A percentile compares a stretch with the other conserved stretches of the same genome.
Conservation (phyloP, 2,797 vertebrate genomes). For the Falco cherrug region DNA sequence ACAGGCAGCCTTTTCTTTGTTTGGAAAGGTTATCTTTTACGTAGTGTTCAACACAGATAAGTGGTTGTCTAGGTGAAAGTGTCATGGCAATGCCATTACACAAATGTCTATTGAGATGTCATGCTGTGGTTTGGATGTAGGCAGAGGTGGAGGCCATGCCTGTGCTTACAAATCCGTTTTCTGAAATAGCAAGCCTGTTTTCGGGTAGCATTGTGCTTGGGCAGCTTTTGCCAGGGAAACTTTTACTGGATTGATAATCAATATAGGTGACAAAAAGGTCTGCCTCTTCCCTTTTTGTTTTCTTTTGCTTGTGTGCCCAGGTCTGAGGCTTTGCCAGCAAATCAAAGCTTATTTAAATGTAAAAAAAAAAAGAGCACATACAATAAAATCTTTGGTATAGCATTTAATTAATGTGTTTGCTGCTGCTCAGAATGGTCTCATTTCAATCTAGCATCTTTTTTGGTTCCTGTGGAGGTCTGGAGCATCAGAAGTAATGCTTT, state of each 20-base stretch:
- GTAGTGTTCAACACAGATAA: not conserved
- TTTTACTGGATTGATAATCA: not conserved
- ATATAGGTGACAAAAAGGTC: not conserved
- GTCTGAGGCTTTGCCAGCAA: not conserved
- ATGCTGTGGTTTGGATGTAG: not conserved
- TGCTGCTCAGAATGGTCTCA: accelerated
- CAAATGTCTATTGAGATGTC: not conserved
- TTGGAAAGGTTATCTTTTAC: not conserved
- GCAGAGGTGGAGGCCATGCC: not conserved
- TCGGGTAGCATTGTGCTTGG: not conserved
- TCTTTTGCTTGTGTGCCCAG: not conserved
- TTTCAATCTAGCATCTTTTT: not conserved
- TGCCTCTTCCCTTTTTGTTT: not conserved
- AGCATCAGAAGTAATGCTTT: not conserved
- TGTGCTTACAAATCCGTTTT: not conserved
- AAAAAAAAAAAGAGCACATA: too few species aligned
- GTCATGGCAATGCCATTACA: not conserved
- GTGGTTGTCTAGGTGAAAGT: not conserved
- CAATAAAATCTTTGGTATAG: not conserved
- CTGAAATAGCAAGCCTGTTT: not conserved
- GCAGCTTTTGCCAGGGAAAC: not conserved
- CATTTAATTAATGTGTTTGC: not conserved
- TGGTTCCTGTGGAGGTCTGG: not conserved
- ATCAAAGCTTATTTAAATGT: not conserved
- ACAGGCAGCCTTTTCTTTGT: not conserved